A percentile compares a stretch with the other conserved stretches of the same genome.
Evolutionary conservation across 2,888 invertebrate genomes (phyloP).

Genomic region (Leptinotarsa peninsularis): DNA sequence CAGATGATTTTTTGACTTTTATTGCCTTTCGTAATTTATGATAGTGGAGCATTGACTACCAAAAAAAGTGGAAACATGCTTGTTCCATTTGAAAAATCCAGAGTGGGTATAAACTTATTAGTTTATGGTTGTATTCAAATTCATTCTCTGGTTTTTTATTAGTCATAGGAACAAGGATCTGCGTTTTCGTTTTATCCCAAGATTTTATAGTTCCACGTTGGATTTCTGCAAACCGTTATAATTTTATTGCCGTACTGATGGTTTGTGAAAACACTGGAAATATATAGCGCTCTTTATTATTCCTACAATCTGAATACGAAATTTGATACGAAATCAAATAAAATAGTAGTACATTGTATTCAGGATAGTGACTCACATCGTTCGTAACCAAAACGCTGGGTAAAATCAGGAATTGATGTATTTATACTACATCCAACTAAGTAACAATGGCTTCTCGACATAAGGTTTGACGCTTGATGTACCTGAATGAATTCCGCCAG

Average conservation of each 20-base stretch:
- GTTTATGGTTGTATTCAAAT: constrained; percentile 26
- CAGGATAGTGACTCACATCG: too few species aligned
- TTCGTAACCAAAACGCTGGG: too few species aligned
- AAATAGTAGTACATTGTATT: too few species aligned
- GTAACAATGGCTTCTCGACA: too few species aligned
- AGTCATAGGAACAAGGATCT: constrained; percentile 14
- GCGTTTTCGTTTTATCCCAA: not conserved
- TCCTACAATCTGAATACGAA: not conserved
- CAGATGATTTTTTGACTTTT: constrained; percentile 41
- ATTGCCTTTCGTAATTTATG: constrained; percentile 42
- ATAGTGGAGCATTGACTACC: constrained; percentile 23
- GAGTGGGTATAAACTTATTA: constrained; percentile 25
- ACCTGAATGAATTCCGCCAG: too few species aligned
- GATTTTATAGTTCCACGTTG: constrained; percentile 8
- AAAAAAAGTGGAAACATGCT: constrained; percentile 30
- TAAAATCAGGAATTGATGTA: too few species aligned
- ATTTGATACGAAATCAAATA: not conserved
- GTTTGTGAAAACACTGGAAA: not conserved
- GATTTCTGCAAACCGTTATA: constrained; percentile 2
- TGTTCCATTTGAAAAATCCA: constrained; percentile 15
- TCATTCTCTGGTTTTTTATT: constrained; percentile 20
- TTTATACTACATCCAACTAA: too few species aligned
- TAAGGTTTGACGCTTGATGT: too few species aligned
- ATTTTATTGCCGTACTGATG: constrained; percentile 1
- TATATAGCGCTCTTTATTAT: not conserved